Conservation (phyloP, 2,113 vertebrate genomes). For the Eulemur macaco region DNA sequence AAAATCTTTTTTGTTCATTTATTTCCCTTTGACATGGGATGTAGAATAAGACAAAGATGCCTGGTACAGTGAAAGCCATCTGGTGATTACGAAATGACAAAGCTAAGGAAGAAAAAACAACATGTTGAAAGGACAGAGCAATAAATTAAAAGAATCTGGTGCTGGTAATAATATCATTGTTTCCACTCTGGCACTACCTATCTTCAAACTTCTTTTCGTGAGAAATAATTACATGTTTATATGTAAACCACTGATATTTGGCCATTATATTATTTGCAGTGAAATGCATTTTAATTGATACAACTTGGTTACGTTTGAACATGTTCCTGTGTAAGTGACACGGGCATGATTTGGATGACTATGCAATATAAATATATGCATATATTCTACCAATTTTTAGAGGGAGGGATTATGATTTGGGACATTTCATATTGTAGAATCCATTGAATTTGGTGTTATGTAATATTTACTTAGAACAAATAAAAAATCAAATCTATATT, state of each 20-base stretch:
- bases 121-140: background rate
- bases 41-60: background rate
- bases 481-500: background rate
- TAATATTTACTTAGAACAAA: background rate
- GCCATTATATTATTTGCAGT: background rate
- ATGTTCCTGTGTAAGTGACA: background rate
- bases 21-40: background rate
- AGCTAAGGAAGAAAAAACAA: background rate
- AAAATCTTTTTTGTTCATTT: background rate
- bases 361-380: background rate
- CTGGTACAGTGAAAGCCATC: background rate
- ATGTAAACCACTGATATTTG: background rate
- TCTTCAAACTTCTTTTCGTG: background rate
- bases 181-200: background rate
- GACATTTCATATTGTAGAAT: background rate
- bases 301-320: background rate
- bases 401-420: background rate
- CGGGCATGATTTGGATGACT: background rate
- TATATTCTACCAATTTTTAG: background rate
- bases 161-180: background rate
- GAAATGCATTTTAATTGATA: background rate
- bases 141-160: background rate
- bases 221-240: background rate
- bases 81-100: background rate
- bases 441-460: background rate